These are phyloP conservation scores for Lepilemur septentrionalis DNA, from an alignment of 2,797 vertebrate species.

Conservation along the genomic window DNA sequence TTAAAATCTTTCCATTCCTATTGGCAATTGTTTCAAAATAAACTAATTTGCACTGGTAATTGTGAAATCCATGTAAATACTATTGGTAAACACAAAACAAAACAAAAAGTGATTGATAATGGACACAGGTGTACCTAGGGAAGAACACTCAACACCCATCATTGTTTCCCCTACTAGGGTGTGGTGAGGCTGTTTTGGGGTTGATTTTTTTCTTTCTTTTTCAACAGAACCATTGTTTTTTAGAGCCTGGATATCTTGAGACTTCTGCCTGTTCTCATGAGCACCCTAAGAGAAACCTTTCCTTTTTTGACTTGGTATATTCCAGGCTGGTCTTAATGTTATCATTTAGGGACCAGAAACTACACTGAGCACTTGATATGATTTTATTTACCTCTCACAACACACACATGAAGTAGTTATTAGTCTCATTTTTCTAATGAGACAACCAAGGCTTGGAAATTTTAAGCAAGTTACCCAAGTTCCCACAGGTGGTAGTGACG, in stretches of 20 bases:
- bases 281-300: not conserved
- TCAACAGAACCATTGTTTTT: not conserved
- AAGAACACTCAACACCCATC: not conserved
- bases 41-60: not conserved
- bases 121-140: not conserved
- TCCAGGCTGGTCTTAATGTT: not conserved
- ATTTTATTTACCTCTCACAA: not conserved
- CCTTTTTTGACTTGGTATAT: not conserved
- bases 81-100: not conserved
- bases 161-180: not conserved
- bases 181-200: not conserved
- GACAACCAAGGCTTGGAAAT: not conserved
- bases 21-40: not conserved
- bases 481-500: not conserved
- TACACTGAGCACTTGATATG: not conserved
- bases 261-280: not conserved
- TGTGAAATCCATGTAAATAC: not conserved
- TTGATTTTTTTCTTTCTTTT: not conserved
- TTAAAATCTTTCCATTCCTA: not conserved
- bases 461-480: not conserved
- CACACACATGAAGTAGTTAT: not conserved
- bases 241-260: not conserved
- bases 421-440: not conserved
- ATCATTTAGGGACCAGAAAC: not conserved
- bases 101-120: not conserved